Evolutionary conservation across 2,113 vertebrate genomes (phyloP), one percentile per base, ranked within the genome.

Genomic region (Xenopus laevis): DNA sequence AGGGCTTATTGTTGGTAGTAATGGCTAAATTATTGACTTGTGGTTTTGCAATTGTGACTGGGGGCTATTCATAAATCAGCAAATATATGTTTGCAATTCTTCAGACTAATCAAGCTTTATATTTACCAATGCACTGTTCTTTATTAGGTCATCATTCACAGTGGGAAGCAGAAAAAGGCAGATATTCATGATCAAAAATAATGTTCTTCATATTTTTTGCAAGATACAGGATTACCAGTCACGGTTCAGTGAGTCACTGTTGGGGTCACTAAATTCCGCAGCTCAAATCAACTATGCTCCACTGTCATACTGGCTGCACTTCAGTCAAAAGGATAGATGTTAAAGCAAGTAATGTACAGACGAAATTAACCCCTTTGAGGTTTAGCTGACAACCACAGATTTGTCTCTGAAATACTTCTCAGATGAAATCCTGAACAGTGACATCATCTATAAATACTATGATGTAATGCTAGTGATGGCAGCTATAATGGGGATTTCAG

Each of bases 21-120:
- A 77, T 77, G 74, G 74, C 66, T 77, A 77, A 70, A 69, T 70
- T 77, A 77, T 77, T 77, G 74, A 77, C 66, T 77, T 70, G 74
- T 64, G 74, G 74, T 63, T 77, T 70, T 77, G 59, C 67, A 70
- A 59, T 77, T 77, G 72, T 62, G 74, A 77, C 66, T 77, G 68
- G 44, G 46, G 30, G 59, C 53, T 77, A 70, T 77, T 77, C 74
- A 77, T 77, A 77, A 77, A 77, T 77, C 74, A 77, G 60, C 7
- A 77, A 67, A 70, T 77, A 70, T 70, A 64, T 64, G 74, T 46
- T 69, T 77, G 10, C 47, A 77, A 70, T 20, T 70, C 58, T 63
- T 70, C 70, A 67, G 66, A 68, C 62, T 70, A 70, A 70, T 64
- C 66, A 70, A 27, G n/a, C 61, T 27, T 44, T 70, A 63, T 70